A percentile compares a stretch with the other conserved stretches of the same genome.
Conservation (phyloP, 2,797 vertebrate genomes). For the Cheirogaleus major region DNA sequence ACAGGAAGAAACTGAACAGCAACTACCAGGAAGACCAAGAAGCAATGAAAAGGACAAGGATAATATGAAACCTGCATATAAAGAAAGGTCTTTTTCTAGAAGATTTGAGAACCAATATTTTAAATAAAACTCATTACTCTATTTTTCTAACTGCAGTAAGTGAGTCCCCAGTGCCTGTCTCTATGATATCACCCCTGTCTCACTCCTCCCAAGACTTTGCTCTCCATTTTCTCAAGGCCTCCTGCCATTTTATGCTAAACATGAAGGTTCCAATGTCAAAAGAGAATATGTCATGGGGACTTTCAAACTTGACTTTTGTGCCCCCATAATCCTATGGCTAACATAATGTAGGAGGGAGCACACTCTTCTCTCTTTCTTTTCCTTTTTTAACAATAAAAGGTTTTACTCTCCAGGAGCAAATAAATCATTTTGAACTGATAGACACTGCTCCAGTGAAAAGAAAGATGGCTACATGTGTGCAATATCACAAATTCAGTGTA, state of each 20-base stretch:
- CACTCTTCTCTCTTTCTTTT: constrained; percentile 29
- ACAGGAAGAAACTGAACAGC: not conserved
- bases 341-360: not conserved
- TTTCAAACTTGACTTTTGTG: constrained; percentile 21
- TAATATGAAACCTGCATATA: not conserved
- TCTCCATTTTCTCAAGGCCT: not conserved
- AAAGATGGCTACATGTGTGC: constrained; percentile 69
- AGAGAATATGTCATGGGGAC: not conserved
- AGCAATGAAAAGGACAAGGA: constrained; percentile 54
- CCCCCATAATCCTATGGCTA: constrained; percentile 47
- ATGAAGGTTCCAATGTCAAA: constrained; percentile 34
- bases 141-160: constrained; percentile 8
- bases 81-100: constrained; percentile 44
- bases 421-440: constrained; percentile 71
- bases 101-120: not conserved
- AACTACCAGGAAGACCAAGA: constrained; percentile 35
- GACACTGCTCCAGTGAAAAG: constrained; percentile 73
- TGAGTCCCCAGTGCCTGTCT: constrained; percentile 1
- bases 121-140: not conserved
- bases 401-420: constrained; percentile 70
- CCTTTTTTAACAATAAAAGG: constrained; percentile 67
- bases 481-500: constrained; percentile 69
- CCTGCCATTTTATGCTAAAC: constrained; percentile 8
- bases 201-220: not conserved
- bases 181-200: not conserved